phyloP scores from a whole-genome alignment of 2,888 invertebrate species.

The Carterocephalus palaemon region DNA sequence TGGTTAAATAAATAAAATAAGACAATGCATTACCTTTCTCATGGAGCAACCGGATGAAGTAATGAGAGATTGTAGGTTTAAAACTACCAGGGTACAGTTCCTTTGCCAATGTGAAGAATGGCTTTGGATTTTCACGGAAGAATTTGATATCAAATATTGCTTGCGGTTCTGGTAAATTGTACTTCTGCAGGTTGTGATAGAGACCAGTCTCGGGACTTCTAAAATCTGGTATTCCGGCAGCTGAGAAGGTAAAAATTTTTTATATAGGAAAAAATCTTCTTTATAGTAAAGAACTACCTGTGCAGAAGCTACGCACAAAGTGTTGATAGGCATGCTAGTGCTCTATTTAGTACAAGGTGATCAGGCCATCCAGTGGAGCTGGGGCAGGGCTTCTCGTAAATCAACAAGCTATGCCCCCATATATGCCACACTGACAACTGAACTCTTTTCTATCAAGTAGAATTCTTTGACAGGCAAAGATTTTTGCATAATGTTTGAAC shows the following conservation, averaged over 20 bases:
- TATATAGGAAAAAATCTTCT: not conserved
- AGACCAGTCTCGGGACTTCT: constrained; percentile 94
- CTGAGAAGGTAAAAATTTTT: constrained; percentile 67
- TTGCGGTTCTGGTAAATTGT: constrained; percentile 93
- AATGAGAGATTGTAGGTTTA: constrained; percentile 94
- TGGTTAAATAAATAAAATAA: no score
- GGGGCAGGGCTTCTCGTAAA: no score
- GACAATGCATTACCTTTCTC: constrained; percentile 82
- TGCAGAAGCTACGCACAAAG: no score
- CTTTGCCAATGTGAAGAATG: constrained; percentile 94
- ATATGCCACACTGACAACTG: no score
- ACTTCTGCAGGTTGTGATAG: constrained; percentile 94
- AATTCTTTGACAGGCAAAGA: no score
- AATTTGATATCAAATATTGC: constrained; percentile 95
- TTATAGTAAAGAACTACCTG: no score
- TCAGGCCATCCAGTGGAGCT: no score
- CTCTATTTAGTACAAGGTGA: no score
- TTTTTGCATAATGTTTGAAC: no score
- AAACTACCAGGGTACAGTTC: constrained; percentile 92
- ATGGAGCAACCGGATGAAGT: constrained; percentile 90
- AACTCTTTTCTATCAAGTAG: no score
- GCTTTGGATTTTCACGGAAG: constrained; percentile 92
- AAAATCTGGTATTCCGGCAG: constrained; percentile 98
- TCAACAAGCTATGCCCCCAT: no score
- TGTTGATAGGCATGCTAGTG: no score